A percentile compares a stretch with the other conserved stretches of the same genome.
These are phyloP conservation scores for Zosterops hypoxanthus DNA, from an alignment of 2,113 vertebrate genomes.

Conservation along the genomic window DNA sequence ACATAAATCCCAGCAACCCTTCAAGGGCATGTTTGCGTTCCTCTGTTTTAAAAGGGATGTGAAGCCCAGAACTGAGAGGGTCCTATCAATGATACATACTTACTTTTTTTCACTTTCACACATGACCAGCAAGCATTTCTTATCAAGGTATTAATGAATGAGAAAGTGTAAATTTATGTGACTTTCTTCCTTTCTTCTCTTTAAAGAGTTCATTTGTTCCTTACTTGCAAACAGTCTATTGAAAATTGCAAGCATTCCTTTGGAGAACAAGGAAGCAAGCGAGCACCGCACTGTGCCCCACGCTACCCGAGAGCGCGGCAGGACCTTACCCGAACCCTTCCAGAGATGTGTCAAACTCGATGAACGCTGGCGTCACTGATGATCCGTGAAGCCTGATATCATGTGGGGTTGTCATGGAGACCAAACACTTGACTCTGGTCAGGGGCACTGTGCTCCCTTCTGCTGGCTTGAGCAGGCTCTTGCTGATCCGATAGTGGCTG, in stretches of 20 bases:
- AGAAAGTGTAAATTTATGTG: not conserved
- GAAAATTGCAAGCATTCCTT: not conserved
- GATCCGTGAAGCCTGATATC: conserved; percentile 97
- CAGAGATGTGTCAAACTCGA: conserved; percentile 94
- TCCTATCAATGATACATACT: not conserved
- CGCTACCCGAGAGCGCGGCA: not conserved
- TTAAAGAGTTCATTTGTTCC: not conserved
- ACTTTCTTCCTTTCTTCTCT: not conserved
- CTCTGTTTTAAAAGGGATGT: not conserved
- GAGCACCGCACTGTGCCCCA: not conserved
- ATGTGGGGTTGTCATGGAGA: conserved; percentile 98
- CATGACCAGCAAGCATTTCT: not conserved
- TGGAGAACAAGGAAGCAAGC: not conserved
- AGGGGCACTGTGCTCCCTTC: conserved; percentile 97
- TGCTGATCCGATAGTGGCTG: conserved; percentile 95
- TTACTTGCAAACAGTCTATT: not conserved
- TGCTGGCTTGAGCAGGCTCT: conserved; percentile 92
- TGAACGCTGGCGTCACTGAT: conserved; percentile 90
- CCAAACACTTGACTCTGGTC: conserved; percentile 96
- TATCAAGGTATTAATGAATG: not conserved
- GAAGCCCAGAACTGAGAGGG: not conserved
- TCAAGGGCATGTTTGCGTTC: accelerated
- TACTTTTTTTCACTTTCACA: not conserved
- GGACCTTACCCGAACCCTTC: conserved; percentile 94
- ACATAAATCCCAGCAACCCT: not conserved